Conservation (phyloP, 2,113 vertebrate species). For the Barbus barbus region DNA sequence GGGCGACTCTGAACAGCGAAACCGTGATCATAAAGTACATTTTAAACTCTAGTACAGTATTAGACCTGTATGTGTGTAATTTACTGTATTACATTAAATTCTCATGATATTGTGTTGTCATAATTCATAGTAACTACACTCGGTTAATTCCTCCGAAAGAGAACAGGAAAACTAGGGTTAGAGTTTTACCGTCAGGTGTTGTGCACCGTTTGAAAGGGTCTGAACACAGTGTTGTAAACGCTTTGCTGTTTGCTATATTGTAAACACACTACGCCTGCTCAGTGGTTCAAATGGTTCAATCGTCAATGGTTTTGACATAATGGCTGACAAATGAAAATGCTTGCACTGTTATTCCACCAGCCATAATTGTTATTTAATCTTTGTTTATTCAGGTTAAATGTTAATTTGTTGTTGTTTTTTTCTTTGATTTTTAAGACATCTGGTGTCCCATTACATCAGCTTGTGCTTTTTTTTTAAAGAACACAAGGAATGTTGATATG, state of each 20-base stretch:
- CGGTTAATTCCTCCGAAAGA: neutral
- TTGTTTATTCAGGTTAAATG: constrained; percentile 27
- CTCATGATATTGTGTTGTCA: neutral
- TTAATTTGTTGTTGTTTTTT: constrained; percentile 40
- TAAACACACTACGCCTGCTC: constrained; percentile 21
- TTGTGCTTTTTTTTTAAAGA: constrained; percentile 52
- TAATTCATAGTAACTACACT: neutral
- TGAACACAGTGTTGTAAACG: neutral
- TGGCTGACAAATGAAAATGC: constrained; percentile 44
- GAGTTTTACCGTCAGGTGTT: neutral
- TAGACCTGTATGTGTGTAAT: neutral
- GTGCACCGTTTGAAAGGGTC: neutral
- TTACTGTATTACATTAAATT: neutral
- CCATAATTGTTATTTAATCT: constrained; percentile 64
- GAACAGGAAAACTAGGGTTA: neutral
- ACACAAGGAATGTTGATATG: constrained; percentile 54
- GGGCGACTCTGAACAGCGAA: neutral
- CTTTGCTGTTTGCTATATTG: neutral
- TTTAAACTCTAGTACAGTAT: constrained; percentile 10
- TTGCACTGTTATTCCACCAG: constrained; percentile 69
- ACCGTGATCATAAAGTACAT: neutral
- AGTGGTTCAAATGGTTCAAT: neutral
- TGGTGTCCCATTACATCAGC: constrained; percentile 21
- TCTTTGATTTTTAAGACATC: constrained; percentile 7
- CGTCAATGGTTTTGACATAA: constrained; percentile 21